These are phyloP conservation scores for Eonycteris spelaea DNA, from an alignment of 2,113 vertebrate species.

Conservation along the genomic window DNA sequence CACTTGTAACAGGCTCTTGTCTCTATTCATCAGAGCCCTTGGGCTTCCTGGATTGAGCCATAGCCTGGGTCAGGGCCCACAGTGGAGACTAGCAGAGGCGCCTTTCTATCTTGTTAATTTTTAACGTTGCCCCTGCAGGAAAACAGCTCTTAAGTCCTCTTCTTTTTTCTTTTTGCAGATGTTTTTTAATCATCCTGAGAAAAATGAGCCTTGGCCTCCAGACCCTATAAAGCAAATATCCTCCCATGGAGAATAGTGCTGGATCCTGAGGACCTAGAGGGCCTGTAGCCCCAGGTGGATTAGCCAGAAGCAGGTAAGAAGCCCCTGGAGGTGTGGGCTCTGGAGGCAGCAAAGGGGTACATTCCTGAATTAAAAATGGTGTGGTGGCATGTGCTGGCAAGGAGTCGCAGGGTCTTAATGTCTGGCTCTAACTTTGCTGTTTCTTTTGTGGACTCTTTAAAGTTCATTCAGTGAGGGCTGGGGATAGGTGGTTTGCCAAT, in stretches of 20 bases:
- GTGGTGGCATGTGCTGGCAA: too few species aligned
- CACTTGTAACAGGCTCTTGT: not conserved
- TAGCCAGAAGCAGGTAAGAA: constrained; percentile 61
- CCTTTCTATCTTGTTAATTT: constrained; percentile 45
- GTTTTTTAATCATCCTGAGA: constrained; percentile 53
- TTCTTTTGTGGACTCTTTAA: not conserved
- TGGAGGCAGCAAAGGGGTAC: not conserved
- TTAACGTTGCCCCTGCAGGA: constrained; percentile 28
- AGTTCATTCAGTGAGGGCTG: not conserved
- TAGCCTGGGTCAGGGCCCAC: not conserved
- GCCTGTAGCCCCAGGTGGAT: not conserved
- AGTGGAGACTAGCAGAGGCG: not conserved
- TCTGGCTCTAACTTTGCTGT: not conserved
- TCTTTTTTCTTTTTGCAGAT: constrained; percentile 44
- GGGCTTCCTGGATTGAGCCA: not conserved
- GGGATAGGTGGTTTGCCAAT: not conserved
- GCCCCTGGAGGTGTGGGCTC: not conserved
- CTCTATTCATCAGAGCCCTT: not conserved
- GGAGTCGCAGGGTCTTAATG: not conserved
- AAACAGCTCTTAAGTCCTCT: not conserved
- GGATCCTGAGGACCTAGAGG: constrained; percentile 16
- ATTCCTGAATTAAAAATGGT: not conserved
- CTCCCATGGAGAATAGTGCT: constrained; percentile 34
- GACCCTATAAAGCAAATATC: constrained; percentile 11
- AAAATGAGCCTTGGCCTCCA: constrained; percentile 62